phyloP scores from a whole-genome alignment of 1,140 invertebrate genomes.

The Acromyrmex heyeri region DNA sequence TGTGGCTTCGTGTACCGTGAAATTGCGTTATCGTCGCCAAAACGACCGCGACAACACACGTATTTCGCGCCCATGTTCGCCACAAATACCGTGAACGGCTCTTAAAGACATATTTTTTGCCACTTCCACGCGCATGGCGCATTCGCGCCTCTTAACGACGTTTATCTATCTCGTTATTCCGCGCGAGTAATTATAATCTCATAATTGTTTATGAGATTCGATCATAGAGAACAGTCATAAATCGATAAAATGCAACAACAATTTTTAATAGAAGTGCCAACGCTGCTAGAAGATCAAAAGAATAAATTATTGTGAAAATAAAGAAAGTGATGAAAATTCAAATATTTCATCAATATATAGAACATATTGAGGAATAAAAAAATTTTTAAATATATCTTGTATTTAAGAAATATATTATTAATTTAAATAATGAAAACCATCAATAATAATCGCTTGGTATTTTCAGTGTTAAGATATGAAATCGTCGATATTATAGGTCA shows the following conservation, averaged over 20 bases:
- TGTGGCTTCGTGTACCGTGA: conserved; percentile 12
- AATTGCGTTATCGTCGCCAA: conserved; percentile 47
- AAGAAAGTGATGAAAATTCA: no score
- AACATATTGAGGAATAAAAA: no score
- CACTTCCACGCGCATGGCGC: neutral
- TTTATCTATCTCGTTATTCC: conserved; percentile 9
- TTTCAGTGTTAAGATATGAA: no score
- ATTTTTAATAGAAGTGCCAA: neutral
- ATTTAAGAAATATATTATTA: no score
- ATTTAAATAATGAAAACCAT: no score
- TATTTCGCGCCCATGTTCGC: neutral
- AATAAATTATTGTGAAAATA: no score
- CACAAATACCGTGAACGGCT: neutral
- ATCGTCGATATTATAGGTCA: no score
- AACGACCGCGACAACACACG: conserved; percentile 29
- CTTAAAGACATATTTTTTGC: conserved; percentile 13
- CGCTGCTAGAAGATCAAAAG: no score
- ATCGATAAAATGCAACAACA: neutral
- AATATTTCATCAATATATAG: no score
- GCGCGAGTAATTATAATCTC: conserved; percentile 23
- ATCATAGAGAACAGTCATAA: neutral
- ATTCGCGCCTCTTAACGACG: neutral
- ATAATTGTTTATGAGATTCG: neutral
- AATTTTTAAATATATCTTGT: no score
- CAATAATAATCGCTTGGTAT: no score